Percentiles rank a stretch among this genome's conserved stretches.
phyloP scores from a whole-genome alignment of 2,888 invertebrate genomes.

The Pherbina coryleti region DNA sequence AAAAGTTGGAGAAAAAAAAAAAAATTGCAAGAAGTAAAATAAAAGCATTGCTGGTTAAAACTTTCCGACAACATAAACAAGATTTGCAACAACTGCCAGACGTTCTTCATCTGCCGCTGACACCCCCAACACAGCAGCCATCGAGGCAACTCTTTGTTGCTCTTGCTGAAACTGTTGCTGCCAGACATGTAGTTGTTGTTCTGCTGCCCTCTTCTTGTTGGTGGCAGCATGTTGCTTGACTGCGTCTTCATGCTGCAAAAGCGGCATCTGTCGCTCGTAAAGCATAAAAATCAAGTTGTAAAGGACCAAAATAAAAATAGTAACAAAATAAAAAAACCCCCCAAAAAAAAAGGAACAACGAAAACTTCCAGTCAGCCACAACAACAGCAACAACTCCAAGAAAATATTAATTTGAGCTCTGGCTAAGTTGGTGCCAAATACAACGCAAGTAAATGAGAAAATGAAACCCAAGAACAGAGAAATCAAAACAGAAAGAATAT shows the following conservation, averaged over 20 bases:
- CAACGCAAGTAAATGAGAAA: neutral
- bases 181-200: neutral
- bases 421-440: conserved; percentile 18
- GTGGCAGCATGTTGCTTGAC: neutral
- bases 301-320: neutral
- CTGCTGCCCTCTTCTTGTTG: neutral
- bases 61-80: conserved; percentile 25
- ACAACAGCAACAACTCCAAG: neutral
- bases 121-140: neutral
- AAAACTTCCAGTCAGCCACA: neutral
- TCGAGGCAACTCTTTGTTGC: neutral
- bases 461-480: neutral
- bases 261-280: conserved; percentile 16
- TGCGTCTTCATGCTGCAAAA: neutral
- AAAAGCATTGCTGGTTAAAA: neutral
- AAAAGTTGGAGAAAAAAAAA: no score
- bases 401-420: conserved; percentile 4
- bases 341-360: neutral
- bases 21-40: no score
- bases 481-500: neutral
- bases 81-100: conserved; percentile 14
- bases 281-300: conserved; percentile 15
- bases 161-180: neutral
- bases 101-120: neutral
- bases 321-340: neutral